Conservation (phyloP, 2,888 invertebrate genomes). For the Chaetoderma sp. region DNA sequence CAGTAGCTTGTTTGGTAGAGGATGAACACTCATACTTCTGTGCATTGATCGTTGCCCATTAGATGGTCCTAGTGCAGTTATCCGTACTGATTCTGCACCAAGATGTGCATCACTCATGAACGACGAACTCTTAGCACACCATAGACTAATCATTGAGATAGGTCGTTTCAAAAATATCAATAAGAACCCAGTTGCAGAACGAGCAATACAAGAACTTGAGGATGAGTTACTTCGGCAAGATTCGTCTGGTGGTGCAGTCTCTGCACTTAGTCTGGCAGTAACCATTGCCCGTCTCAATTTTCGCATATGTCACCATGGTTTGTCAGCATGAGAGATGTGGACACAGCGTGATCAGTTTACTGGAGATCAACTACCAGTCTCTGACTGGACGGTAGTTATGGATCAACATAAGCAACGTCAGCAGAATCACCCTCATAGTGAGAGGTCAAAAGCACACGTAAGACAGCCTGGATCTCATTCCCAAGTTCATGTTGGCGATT, state of each 20-base stretch:
- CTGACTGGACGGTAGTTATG: slow-evolving; percentile 29
- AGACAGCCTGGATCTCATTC: not conserved
- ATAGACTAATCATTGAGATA: slow-evolving; percentile 31
- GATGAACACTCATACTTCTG: slow-evolving; percentile 14
- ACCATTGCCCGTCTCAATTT: slow-evolving; percentile 32
- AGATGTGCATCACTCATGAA: slow-evolving; percentile 19
- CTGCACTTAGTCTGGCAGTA: slow-evolving; percentile 12
- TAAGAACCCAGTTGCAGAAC: slow-evolving; percentile 46
- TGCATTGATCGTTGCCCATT: slow-evolving; percentile 7
- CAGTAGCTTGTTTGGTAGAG: slow-evolving; percentile 16
- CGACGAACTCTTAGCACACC: slow-evolving; percentile 10
- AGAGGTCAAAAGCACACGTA: slow-evolving; percentile 30
- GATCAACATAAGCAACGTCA: slow-evolving; percentile 25
- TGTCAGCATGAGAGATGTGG: slow-evolving; percentile 40
- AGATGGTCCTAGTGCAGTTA: slow-evolving; percentile 12
- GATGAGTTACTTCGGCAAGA: slow-evolving; percentile 41
- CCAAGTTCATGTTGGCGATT: slow-evolving; percentile 28
- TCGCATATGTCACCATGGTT: slow-evolving; percentile 33
- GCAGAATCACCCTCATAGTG: slow-evolving; percentile 35
- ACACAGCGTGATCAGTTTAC: slow-evolving; percentile 41
- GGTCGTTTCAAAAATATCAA: slow-evolving; percentile 29
- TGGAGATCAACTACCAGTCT: slow-evolving; percentile 30
- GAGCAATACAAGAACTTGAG: slow-evolving; percentile 43
- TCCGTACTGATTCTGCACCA: slow-evolving; percentile 28
- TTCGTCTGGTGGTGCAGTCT: slow-evolving; percentile 23